A percentile compares a stretch with the other conserved stretches of the same genome.
phyloP scores from a whole-genome alignment of 2,113 vertebrate genomes.

The Myrmecobius fasciatus region DNA sequence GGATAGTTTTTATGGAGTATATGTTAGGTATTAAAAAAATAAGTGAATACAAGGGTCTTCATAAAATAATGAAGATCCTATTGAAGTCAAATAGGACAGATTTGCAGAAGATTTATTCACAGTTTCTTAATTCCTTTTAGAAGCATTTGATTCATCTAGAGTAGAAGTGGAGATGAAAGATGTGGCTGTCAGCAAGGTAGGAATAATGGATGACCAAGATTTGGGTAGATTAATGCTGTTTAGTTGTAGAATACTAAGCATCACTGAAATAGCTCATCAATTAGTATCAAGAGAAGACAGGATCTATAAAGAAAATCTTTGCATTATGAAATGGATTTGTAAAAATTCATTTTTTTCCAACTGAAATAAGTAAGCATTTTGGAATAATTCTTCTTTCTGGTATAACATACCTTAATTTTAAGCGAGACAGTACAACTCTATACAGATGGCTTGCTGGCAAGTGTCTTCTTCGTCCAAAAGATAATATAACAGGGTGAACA shows the following conservation, averaged over 20 bases:
- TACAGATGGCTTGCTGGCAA: slow-evolving; percentile 94
- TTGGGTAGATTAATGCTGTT: not conserved
- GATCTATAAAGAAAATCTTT: not conserved
- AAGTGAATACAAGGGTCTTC: not conserved
- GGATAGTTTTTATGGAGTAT: not conserved
- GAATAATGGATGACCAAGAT: not conserved
- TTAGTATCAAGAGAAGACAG: not conserved
- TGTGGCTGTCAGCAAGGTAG: not conserved
- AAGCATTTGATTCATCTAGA: not conserved
- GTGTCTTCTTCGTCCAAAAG: slow-evolving; percentile 85
- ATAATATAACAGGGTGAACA: slow-evolving; percentile 93
- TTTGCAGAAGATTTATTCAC: not conserved
- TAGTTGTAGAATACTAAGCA: not conserved
- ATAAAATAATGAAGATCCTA: not conserved
- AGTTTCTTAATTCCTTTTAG: not conserved
- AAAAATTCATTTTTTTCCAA: not conserved
- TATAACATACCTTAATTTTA: slow-evolving; percentile 88
- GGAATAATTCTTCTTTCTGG: not conserved
- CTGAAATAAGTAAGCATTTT: not conserved
- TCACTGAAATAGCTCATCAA: not conserved
- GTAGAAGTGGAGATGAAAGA: not conserved
- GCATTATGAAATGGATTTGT: not conserved
- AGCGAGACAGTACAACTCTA: slow-evolving; percentile 90
- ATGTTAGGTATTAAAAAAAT: not conserved
- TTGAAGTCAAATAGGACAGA: not conserved